phyloP scores from a whole-genome alignment of 2,888 invertebrate species.

The Belgica antarctica region DNA sequence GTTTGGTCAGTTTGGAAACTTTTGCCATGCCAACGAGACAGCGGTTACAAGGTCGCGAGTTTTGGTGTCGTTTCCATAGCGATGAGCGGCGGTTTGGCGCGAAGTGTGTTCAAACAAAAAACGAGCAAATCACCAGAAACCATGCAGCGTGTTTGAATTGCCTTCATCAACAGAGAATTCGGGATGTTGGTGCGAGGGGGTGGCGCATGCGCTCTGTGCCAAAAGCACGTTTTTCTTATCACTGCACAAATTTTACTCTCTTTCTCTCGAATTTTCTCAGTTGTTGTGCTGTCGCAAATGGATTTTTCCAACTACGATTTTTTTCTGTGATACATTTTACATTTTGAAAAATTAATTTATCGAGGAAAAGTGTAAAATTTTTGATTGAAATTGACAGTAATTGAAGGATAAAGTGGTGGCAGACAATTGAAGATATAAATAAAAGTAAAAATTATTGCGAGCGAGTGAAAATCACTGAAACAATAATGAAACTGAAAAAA shows the following conservation, averaged over 20 bases:
- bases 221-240: conserved; percentile 42
- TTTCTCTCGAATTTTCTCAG: conserved; percentile 5
- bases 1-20: conserved; percentile 31
- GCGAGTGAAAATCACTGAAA: not conserved
- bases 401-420: not conserved
- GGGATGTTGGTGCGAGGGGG: not conserved
- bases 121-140: not conserved
- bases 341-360: conserved; percentile 22
- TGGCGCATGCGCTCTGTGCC: not conserved
- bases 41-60: conserved; percentile 10
- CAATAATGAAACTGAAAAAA: not conserved
- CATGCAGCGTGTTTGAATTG: not conserved
- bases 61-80: conserved; percentile 28
- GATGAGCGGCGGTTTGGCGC: conserved; percentile 18
- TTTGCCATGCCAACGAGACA: conserved; percentile 24
- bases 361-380: too few species aligned
- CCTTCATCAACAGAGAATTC: conserved; percentile 15
- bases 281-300: conserved; percentile 26
- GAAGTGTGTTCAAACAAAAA: conserved; percentile 1
- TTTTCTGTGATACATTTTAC: conserved; percentile 38
- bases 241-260: conserved; percentile 26
- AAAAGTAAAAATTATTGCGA: too few species aligned
- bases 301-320: conserved; percentile 11
- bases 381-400: not conserved
- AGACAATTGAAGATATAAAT: not conserved